These are phyloP conservation scores for Cynodonichthys magdalenae DNA, from an alignment of 2,797 vertebrate genomes.

Conservation along the genomic window DNA sequence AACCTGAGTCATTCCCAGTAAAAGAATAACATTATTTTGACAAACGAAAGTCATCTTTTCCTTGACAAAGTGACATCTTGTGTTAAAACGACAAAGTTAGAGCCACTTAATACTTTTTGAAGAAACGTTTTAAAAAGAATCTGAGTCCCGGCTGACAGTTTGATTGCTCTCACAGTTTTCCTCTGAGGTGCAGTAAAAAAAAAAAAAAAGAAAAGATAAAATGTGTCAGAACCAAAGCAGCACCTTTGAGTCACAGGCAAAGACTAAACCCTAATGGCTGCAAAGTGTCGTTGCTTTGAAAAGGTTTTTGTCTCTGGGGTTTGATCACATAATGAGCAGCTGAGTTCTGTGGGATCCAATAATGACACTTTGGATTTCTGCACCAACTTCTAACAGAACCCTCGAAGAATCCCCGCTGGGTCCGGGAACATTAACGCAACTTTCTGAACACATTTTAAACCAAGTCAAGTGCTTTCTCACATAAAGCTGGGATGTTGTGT, in stretches of 20 bases:
- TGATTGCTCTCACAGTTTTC: background rate
- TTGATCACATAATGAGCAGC: constrained; percentile 27
- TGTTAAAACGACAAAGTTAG: background rate
- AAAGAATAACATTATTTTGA: constrained; percentile 1
- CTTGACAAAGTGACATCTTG: background rate
- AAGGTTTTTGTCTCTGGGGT: constrained; percentile 11
- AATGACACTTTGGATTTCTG: background rate
- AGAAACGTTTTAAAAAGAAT: background rate
- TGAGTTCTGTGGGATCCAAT: background rate
- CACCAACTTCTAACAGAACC: background rate
- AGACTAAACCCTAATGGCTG: constrained; percentile 1
- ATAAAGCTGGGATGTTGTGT: background rate
- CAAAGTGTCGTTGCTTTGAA: constrained; percentile 9
- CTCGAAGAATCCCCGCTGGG: background rate
- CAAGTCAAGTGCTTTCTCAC: no score
- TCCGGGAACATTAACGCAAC: background rate
- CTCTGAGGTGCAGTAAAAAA: background rate
- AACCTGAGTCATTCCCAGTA: no score
- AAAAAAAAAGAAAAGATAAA: background rate
- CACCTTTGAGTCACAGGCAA: background rate
- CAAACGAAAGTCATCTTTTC: background rate
- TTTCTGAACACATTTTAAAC: background rate
- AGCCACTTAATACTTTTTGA: background rate
- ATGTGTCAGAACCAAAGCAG: background rate
- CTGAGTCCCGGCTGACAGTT: constrained; percentile 13